Evolutionary conservation across 2,797 vertebrate genomes (phyloP).

Genomic region (Chrosomus eos): DNA sequence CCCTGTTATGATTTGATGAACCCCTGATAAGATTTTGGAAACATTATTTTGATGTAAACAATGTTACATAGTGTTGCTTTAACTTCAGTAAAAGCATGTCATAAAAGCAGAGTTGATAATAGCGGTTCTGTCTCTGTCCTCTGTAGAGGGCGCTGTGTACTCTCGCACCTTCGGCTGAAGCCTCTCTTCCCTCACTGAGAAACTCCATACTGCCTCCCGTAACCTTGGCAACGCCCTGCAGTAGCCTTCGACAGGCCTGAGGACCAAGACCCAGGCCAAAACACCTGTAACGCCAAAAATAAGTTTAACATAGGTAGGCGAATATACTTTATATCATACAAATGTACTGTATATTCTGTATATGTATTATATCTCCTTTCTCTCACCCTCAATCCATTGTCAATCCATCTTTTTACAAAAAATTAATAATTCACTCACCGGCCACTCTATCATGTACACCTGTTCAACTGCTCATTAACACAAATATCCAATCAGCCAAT

Average conservation of each 20-base stretch:
- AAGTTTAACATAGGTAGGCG: neutral
- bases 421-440: no score
- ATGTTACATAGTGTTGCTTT: no score
- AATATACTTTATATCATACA: neutral
- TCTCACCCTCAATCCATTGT: neutral
- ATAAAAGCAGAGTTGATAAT: neutral
- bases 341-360: no score
- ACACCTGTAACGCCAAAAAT: slow-evolving; percentile 77
- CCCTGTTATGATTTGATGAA: no score
- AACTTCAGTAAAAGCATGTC: neutral
- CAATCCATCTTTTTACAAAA: neutral
- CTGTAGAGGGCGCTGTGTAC: slow-evolving; percentile 62
- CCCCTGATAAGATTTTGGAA: no score
- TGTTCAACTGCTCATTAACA: neutral
- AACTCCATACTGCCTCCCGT: slow-evolving; percentile 88
- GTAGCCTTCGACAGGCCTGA: slow-evolving; percentile 79
- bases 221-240: slow-evolving; percentile 85
- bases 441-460: neutral
- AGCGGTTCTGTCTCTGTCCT: slow-evolving; percentile 16
- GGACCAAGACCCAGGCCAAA: slow-evolving; percentile 89
- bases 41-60: no score
- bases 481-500: neutral
- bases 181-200: slow-evolving; percentile 84
- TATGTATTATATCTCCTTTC: neutral
- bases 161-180: slow-evolving; percentile 90